A percentile compares a stretch with the other conserved stretches of the same genome.
Conservation (phyloP, 2,113 vertebrate genomes). For the Sialia sialis region DNA sequence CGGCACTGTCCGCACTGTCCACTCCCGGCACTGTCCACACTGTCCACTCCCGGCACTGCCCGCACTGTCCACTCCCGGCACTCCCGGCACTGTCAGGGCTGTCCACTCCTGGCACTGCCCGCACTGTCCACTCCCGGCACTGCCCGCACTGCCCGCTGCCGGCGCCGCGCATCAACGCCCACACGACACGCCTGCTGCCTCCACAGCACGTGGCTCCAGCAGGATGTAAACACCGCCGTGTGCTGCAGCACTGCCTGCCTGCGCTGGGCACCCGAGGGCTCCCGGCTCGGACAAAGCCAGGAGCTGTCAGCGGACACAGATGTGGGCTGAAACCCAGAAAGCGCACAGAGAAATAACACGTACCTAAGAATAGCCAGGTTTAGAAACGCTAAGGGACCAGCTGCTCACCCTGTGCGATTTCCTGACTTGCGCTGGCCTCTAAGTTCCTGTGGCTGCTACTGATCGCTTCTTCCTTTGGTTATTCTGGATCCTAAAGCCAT, state of each 20-base stretch:
- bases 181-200: neutral
- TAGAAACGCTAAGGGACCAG: neutral
- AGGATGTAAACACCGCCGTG: slow-evolving; percentile 6
- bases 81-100: too few relatives aligned
- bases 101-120: too few relatives aligned
- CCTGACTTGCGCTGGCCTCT: neutral
- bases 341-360: neutral
- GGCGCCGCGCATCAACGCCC: too few relatives aligned
- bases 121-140: too few relatives aligned
- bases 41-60: too few relatives aligned
- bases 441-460: neutral
- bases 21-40: too few relatives aligned
- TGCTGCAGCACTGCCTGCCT: neutral
- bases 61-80: too few relatives aligned
- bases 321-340: accelerated
- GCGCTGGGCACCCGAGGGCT: neutral
- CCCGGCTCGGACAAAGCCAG: neutral
- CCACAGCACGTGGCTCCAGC: neutral
- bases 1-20: too few relatives aligned
- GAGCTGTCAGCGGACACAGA: neutral
- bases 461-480: neutral
- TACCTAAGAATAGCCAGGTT: neutral
- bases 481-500: neutral
- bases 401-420: neutral
- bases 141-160: too few relatives aligned